Base-by-base conservation (phyloP, 2,113 vertebrate genomes). In the Carassius auratus region DNA sequence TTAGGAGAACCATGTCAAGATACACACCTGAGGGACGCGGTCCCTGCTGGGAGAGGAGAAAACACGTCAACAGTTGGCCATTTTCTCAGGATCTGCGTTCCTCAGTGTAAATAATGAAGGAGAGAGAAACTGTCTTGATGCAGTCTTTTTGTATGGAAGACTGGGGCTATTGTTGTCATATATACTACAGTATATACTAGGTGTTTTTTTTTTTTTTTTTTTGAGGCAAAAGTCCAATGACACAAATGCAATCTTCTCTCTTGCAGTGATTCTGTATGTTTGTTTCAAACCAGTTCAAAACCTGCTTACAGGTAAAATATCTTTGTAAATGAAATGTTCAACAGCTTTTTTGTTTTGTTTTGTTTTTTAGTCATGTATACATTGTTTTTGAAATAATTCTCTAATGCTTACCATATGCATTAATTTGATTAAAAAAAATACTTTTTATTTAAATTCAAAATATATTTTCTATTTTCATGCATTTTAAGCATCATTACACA, bases 31-130 rank as follows among this genome's bases (percentile, higher is more conserved):
- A 68, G 42, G 62, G 62, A 81, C 55, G 26, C 10, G 19, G 21
- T 75, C 55, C 38, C 42, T 61, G 36, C 19, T 55, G 45, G 55
- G 26, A 81, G 33, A 73, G 19, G 15, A 12, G 26, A 55, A 73
- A 26, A 64, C 64, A 19, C 13, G 15, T 50, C 48, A 83, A 78
- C 87, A 88, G 74, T 83, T 88, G 86, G 33, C 45, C 13, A 26
- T 66, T 86, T 86, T 86, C 76, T 86, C 81, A 59, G 8, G 85
- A 19, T 74, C n/a, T 86, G 85, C 45, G 84, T 83, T 86, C 61
- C 64, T 83, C 23, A 50, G 52, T 42, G 38, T 86, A 85, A 85
- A 80, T 76, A 77, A 78, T 71, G 33, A 21, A 78, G 33, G 52
- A 61, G 5, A 21, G 38, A 66, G 45, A 50, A 15, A 33, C 26